phyloP scores from a whole-genome alignment of 2,113 vertebrate species.

The Eretmochelys imbricata region DNA sequence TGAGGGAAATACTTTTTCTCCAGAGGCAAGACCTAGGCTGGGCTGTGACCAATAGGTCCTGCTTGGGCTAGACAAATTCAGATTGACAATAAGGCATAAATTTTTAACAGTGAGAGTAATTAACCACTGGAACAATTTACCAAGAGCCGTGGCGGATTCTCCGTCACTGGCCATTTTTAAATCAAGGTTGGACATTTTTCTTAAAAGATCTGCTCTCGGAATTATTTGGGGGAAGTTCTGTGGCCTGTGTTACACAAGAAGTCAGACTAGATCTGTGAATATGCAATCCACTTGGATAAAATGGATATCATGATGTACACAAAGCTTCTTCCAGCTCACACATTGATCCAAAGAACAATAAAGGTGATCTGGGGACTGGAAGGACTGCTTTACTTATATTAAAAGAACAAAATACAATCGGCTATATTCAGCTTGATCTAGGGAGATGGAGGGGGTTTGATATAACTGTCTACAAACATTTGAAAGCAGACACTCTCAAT shows the following conservation, averaged over 20 bases:
- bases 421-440: neutral
- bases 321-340: neutral
- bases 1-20: neutral
- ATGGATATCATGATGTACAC: neutral
- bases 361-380: neutral
- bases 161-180: neutral
- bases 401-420: neutral
- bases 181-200: neutral
- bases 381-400: neutral
- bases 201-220: neutral
- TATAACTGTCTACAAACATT: neutral
- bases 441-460: neutral
- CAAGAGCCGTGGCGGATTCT: neutral
- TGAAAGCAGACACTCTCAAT: neutral
- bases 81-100: neutral
- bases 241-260: neutral
- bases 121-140: neutral
- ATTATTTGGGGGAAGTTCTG: neutral
- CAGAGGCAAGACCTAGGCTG: neutral
- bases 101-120: neutral
- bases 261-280: neutral
- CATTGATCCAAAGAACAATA: neutral
- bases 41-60: neutral
- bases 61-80: neutral
- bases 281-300: neutral